phyloP scores from a whole-genome alignment of 2,113 vertebrate species.

The Callionymus lyra region DNA sequence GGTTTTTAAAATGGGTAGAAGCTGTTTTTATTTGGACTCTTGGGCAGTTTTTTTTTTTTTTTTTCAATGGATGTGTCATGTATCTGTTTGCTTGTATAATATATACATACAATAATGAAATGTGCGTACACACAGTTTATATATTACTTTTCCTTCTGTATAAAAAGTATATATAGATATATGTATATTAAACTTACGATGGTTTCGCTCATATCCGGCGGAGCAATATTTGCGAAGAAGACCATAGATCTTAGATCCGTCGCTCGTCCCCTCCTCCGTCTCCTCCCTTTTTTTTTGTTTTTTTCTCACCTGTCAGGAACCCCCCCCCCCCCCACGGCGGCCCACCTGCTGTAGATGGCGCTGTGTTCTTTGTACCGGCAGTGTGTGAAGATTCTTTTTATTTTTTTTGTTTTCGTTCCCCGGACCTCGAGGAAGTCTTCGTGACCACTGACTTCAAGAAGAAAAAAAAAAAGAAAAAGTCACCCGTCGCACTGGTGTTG shows the following conservation, averaged over 20 bases:
- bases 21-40: constrained; percentile 43
- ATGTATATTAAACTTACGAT: constrained; percentile 66
- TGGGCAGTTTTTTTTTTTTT: constrained; percentile 43
- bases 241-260: constrained; percentile 36
- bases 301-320: constrained; percentile 40
- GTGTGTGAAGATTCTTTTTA: no score
- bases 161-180: constrained; percentile 71
- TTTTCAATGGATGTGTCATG: constrained; percentile 49
- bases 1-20: constrained; percentile 50
- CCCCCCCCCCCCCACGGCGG: no score
- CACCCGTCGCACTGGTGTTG: constrained; percentile 72
- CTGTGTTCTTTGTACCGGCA: constrained; percentile 32
- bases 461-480: constrained; percentile 40
- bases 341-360: constrained; percentile 33
- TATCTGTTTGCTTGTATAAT: constrained; percentile 69
- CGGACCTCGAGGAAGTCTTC: no score
- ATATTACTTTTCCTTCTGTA: constrained; percentile 73
- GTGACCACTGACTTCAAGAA: background rate
- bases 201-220: constrained; percentile 55
- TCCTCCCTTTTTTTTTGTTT: constrained; percentile 7
- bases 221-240: constrained; percentile 60
- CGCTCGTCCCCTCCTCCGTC: constrained; percentile 35
- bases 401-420: no score
- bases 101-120: constrained; percentile 73
- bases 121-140: constrained; percentile 71